phyloP scores from a whole-genome alignment of 2,113 vertebrate species.

The Uria aalge region DNA sequence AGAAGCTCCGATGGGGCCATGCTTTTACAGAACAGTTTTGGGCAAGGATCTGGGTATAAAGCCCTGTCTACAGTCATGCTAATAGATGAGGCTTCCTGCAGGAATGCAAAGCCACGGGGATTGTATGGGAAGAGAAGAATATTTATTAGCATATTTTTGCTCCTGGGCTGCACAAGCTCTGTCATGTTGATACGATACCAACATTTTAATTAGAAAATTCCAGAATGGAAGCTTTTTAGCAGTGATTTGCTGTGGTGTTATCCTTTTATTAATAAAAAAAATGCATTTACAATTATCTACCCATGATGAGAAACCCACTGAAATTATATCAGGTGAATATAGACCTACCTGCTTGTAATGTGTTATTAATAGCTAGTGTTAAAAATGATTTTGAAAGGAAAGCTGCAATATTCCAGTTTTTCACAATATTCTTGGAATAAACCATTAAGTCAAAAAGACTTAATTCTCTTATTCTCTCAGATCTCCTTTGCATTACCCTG shows the following conservation, averaged over 20 bases:
- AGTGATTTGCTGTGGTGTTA: background rate
- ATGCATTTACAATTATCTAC: background rate
- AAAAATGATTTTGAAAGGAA: background rate
- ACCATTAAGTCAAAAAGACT: background rate
- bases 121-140: background rate
- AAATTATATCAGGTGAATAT: background rate
- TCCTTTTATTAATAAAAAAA: background rate
- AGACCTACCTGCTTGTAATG: background rate
- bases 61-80: background rate
- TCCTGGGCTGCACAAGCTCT: background rate
- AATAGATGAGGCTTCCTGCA: background rate
- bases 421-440: background rate
- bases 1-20: background rate
- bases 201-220: constrained; percentile 25
- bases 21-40: background rate
- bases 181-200: background rate
- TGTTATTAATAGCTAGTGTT: background rate
- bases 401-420: background rate
- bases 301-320: background rate
- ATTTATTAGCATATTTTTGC: background rate
- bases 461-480: background rate
- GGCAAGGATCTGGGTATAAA: background rate
- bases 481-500: background rate
- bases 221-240: background rate
- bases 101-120: background rate